Base-by-base conservation (phyloP, 2,888 invertebrate genomes). In the Trichogramma dendrolimi region DNA sequence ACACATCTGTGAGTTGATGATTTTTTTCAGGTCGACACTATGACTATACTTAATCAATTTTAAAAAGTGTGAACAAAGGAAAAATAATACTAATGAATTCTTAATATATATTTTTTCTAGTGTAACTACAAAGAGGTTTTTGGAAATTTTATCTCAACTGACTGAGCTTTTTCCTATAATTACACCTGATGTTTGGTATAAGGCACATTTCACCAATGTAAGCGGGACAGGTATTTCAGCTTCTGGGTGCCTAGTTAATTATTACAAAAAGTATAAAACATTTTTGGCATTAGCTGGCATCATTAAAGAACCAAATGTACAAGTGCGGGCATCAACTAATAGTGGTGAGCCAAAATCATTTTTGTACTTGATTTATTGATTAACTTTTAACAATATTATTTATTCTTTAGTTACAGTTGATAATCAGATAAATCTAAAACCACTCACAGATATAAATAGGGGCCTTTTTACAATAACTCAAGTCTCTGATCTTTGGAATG, bases 201-300 rank as follows among this genome's bases (percentile, higher is more conserved):
- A 46, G 10, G 4, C 0, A 6, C 46, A 46, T 46, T 6, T 4
- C 39, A 4, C 4, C 44, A 55, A 55, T 55, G 46, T n/a, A n/a
- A n/a, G 47, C 47, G 55, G 46, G 0, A 38, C 44, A 46, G 6
- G 39, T 10, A 7, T 55, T 39, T 46, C 46, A 8, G 55, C 55
- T 6, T 55, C 46, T 46, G 55, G 55, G 4, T 55, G 46, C 46
- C 47, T 55, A 46, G n/a, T 46, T 55, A 55, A n/a, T n/a, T n/a
- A n/a, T 39, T 55, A 46, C 39, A 55, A 55, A 55, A 38, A 4
- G 10, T 55, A 55, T 46, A 55, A 38, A 38, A 44, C 44, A 46
- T 6, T 39, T 39, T 55, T 55, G 38, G 55, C 39, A 39, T 54
- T 43, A 27, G 54, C 54, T 54, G 54, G 54, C 43, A 54, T 44